Percentiles rank a stretch among this genome's conserved stretches.
Evolutionary conservation across 2,113 vertebrate species (phyloP).

Genomic region (Bucco capensis): DNA sequence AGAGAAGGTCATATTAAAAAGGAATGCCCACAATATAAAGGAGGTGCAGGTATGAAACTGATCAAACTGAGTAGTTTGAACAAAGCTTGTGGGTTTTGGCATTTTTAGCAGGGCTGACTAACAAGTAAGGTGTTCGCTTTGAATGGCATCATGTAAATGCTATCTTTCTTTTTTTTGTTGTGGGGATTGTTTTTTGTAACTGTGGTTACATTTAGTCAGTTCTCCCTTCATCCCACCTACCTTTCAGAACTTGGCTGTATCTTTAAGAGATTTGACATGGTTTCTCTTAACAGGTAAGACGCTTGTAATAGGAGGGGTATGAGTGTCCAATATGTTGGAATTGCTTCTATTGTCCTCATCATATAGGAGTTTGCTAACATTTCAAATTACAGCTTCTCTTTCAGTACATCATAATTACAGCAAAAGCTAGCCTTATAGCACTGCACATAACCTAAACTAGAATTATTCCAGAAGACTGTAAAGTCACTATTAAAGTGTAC

Average conservation of each 20-base stretch:
- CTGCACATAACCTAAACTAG: neutral
- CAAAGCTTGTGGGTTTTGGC: neutral
- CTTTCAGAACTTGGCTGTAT: neutral
- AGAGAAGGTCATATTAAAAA: conserved; percentile 88
- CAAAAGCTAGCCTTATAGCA: neutral
- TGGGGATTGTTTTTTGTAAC: neutral
- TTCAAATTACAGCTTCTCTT: neutral
- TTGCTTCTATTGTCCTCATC: neutral
- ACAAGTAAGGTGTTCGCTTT: neutral
- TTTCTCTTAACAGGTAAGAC: neutral
- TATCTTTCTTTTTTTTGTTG: neutral
- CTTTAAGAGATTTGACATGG: neutral
- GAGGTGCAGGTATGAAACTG: conserved; percentile 75
- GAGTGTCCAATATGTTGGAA: neutral
- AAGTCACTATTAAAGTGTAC: neutral
- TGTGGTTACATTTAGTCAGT: neutral
- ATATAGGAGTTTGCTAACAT: neutral
- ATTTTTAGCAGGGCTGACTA: neutral
- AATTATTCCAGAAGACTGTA: neutral
- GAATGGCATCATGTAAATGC: neutral
- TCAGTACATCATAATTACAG: neutral
- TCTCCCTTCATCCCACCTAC: neutral
- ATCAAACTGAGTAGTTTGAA: neutral
- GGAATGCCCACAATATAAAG: conserved; percentile 86
- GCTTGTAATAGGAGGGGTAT: neutral